A percentile compares a stretch with the other conserved stretches of the same genome.
These are phyloP conservation scores for Catharus minimus DNA, from an alignment of 2,113 vertebrate species.

Conservation along the genomic window DNA sequence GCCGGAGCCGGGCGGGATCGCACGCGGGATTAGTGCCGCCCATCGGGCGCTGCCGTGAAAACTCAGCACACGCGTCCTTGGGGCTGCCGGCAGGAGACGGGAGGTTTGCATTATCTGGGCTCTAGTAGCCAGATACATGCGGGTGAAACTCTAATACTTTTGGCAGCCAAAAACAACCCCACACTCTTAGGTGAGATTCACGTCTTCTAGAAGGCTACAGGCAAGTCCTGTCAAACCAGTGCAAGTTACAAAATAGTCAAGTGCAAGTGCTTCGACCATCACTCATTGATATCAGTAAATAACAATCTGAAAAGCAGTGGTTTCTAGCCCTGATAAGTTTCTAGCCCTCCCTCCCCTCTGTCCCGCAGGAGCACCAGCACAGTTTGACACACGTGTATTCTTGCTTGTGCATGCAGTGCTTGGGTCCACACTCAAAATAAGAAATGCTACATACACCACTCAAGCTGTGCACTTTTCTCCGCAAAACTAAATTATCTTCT, in stretches of 20 bases:
- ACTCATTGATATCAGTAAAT: neutral
- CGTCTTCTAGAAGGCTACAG: neutral
- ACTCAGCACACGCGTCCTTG: neutral
- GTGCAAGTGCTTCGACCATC: rapidly evolving
- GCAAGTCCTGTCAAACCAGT: neutral
- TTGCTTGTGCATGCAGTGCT: neutral
- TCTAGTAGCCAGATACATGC: rapidly evolving
- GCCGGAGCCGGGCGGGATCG: neutral
- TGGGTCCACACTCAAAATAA: too few species aligned
- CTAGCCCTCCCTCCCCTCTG: neutral
- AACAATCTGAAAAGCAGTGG: neutral
- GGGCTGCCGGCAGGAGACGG: too few species aligned
- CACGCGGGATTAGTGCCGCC: rapidly evolving
- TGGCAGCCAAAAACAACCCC: neutral
- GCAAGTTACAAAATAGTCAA: neutral
- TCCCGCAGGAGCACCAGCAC: neutral
- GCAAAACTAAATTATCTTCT: neutral
- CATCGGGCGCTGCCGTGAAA: neutral
- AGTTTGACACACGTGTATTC: neutral
- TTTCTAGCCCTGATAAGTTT: neutral
- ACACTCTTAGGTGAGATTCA: neutral
- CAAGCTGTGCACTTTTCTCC: neutral
- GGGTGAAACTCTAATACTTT: neutral
- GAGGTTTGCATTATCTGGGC: rapidly evolving
- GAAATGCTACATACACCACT: neutral